Evolutionary conservation across 2,113 vertebrate genomes (phyloP).

Genomic region (Gobiocypris rarus): DNA sequence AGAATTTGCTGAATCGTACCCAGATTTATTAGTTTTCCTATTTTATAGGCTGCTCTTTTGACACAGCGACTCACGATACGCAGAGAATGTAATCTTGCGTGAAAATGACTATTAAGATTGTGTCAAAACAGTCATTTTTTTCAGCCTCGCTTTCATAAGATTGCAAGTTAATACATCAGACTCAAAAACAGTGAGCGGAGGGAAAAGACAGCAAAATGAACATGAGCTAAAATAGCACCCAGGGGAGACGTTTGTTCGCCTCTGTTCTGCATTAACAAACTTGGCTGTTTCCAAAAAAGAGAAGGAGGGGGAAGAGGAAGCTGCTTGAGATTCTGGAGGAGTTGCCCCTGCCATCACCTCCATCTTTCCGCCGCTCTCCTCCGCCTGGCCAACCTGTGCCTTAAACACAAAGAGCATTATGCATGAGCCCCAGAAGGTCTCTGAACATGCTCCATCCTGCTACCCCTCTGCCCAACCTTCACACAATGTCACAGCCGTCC

Average conservation of each 20-base stretch:
- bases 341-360: conserved; percentile 59
- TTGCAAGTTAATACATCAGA: conserved; percentile 59
- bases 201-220: conserved; percentile 51
- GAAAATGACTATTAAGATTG: conserved; percentile 44
- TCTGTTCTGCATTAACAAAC: conserved; percentile 73
- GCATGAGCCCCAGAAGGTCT: conserved; percentile 81
- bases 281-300: conserved; percentile 57
- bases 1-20: conserved; percentile 27
- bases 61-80: conserved; percentile 7
- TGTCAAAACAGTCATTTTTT: conserved; percentile 54
- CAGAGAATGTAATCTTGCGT: conserved; percentile 35
- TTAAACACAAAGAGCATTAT: conserved; percentile 82
- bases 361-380: conserved; percentile 56
- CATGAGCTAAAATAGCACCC: conserved; percentile 24
- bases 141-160: conserved; percentile 51
- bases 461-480: conserved; percentile 57
- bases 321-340: conserved; percentile 73
- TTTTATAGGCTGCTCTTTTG: conserved; percentile 26
- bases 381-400: conserved; percentile 69
- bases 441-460: conserved; percentile 69
- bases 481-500: conserved; percentile 61
- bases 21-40: conserved; percentile 21
- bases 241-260: conserved; percentile 45
- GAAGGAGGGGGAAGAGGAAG: conserved; percentile 56
- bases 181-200: conserved; percentile 24